phyloP scores from a whole-genome alignment of 2,113 vertebrate genomes.

The Toxotes jaculatrix region DNA sequence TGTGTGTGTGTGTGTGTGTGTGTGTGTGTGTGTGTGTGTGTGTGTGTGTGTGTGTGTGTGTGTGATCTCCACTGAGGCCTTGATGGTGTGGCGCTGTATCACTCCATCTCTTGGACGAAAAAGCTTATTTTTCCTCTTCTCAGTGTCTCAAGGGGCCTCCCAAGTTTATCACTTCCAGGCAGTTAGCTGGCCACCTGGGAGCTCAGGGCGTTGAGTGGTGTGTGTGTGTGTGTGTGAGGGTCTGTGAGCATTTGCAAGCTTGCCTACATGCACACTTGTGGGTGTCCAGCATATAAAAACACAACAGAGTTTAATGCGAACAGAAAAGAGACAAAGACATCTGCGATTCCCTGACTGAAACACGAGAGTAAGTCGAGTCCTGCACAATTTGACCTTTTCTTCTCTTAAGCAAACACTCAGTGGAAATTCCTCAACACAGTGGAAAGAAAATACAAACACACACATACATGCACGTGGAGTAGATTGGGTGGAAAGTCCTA shows the following conservation, averaged over 20 bases:
- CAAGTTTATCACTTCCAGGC: conserved; percentile 56
- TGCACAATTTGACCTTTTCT: conserved; percentile 61
- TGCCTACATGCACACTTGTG: conserved; percentile 24
- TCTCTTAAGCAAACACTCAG: conserved; percentile 62
- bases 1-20: conserved; percentile 32
- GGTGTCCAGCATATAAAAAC: conserved; percentile 29
- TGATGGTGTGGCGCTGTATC: conserved; percentile 30
- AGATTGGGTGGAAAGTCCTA: conserved; percentile 59
- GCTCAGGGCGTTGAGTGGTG: conserved; percentile 30
- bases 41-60: conserved; percentile 31
- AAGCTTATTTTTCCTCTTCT: conserved; percentile 43
- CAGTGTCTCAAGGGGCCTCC: conserved; percentile 30
- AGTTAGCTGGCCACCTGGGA: conserved; percentile 45
- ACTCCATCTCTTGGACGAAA: conserved; percentile 43
- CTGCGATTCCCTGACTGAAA: conserved; percentile 42
- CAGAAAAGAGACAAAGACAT: conserved; percentile 48
- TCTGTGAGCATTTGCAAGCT: background rate
- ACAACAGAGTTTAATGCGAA: conserved; percentile 9
- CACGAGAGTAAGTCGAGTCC: conserved; percentile 33
- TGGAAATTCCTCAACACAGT: conserved; percentile 68
- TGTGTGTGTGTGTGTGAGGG: background rate
- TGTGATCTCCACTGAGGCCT: conserved; percentile 16
- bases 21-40: conserved; percentile 22
- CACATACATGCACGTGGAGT: conserved; percentile 32
- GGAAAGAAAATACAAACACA: conserved; percentile 70